Evolutionary conservation across 2,113 vertebrate genomes (phyloP), one percentile per base, ranked within the genome.

Genomic region (Syngnathus scovelli): DNA sequence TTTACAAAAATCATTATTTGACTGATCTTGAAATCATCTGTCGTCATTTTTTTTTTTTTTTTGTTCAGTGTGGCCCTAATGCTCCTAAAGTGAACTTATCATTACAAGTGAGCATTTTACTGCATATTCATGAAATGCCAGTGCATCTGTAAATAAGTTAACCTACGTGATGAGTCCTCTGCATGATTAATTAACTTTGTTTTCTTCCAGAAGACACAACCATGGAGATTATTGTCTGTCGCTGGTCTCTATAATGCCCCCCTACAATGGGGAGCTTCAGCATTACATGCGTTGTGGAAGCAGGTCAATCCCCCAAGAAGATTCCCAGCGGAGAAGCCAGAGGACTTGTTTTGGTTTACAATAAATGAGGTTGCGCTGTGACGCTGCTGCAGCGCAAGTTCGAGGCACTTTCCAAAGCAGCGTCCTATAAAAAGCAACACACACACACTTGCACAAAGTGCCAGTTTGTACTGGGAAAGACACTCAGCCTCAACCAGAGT

Each of bases 401-500:
- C 11, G 87, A 91, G 89, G 89, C 88, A 90, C 88, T 87, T 33
- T 90, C 80, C 83, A 88, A 85, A 88, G 83, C 84, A 81, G 77
- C 66, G 76, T 79, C 78, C 73, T 78, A 74, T 67, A 81, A 82
- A 79, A 74, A 71, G 69, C 52, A 61, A 76, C 74, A 74, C 68
- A 56, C 72, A 74, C 71, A 11, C 64, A 43, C 62, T 46, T 41
- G 27, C 58, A 63, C 67, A 43, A 71, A 61, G 60, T 6, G 11
- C 66, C 75, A 82, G 74, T 83, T 68, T 69, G 12, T 39, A 73
- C 3, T 19, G 18, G 9, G 59, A 79, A 15, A 41, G 56, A 62
- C 49, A 39, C 64, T 98, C 91, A 98, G 82, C 94, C 64, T 98
- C 91, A 99, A 81, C 94, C 92, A 0, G 95, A 95, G 86, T 98